Evolutionary conservation across 2,797 vertebrate species (phyloP), one percentile per base, ranked within the genome.

Genomic region (Cebuella pygmaea): DNA sequence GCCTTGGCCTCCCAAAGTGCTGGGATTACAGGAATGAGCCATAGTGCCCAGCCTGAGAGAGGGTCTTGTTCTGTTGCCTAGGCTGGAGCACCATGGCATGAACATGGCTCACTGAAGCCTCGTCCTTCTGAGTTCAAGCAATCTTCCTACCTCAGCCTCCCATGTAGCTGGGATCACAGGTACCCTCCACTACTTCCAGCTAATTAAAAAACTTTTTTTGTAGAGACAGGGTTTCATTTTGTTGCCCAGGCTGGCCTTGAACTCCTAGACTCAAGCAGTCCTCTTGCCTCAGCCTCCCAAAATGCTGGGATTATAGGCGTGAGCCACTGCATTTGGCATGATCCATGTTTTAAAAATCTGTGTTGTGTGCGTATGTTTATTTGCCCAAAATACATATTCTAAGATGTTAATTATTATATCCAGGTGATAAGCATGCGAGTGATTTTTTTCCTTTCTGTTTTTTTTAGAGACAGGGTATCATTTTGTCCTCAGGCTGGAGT

Each of bases 331-430:
- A 70, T 36, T 36, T n/a, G 4, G n/a, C 8, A 11, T 33, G 14
- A 64, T 64, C 30, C 30, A 64, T 64, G 33, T 33, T 33, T 64
- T 7, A 17, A 33, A 74, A 79, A n/a, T 8, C 19, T 85, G 22
- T 70, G 2, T 1, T 52, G 7, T 78, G 10, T 41, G 22, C 92
- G 30, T 59, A 39, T 44, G 9, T 72, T 4, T 61, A 0, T 88
- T 52, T 83, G 39, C 7, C 30, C 5, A 84, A 86, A 26, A 90
- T 11, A 57, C n/a, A 93, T 74, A 48, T 55, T 90, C 30, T 41
- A 93, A 96, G 96, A 94, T 55, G 52, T 72, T 83, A 61, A 82
- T 88, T 80, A 89, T 46, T 78, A 8, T 14, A 80, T 76, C 24
- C 39, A 92, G 9, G 44, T 83, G 26, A 87, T 76, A 94, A 93